Base-by-base conservation (phyloP, 2,797 vertebrate genomes). In the Sphenodon punctatus region DNA sequence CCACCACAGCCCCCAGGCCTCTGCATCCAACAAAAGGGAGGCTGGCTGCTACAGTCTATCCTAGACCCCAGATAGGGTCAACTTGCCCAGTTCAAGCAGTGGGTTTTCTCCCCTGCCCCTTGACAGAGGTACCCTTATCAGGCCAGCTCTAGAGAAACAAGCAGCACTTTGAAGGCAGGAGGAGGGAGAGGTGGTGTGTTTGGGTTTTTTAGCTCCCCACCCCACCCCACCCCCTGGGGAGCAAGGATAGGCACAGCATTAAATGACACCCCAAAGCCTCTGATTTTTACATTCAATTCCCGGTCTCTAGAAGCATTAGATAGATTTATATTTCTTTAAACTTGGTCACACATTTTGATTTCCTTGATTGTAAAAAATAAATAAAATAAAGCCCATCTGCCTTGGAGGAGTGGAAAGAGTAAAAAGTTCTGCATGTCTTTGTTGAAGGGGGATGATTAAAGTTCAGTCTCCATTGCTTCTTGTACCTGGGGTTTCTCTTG, bases 391-490 rank as follows among this genome's bases (percentile, higher is more conserved):
- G 88, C 92, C 89, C 79, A 53, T 91, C 81, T 93, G 81, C 93
- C 73, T 94, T 84, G 65, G 67, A 87, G 88, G 90, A 91, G 82
- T n/a, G 84, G 56, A 41, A 90, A 80, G 91, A 95, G 92, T 93
- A 95, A 91, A 95, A 95, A 95, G 95, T 95, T 96, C 93, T 96
- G 96, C 94, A 90, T 93, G 95, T 96, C 95, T 97, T 95, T 95
- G 95, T 92, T 92, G 90, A 95, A 96, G 87, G 91, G 75, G 92
- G 75, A 94, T 91, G 92, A 93, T 91, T 69, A 87, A 96, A 94
- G 84, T 60, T 65, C 56, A 70, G 93, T 61, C 85, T 94, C 86
- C 79, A 92, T 88, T 92, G 69, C 67, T 89, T 89, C 73, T 82
- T 90, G 65, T 14, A 22, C 22, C n/a, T n/a, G 19, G 30, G 8